Percentiles rank a stretch among this genome's conserved stretches.
phyloP scores from a whole-genome alignment of 2,113 vertebrate species.

The Microcebus murinus region DNA sequence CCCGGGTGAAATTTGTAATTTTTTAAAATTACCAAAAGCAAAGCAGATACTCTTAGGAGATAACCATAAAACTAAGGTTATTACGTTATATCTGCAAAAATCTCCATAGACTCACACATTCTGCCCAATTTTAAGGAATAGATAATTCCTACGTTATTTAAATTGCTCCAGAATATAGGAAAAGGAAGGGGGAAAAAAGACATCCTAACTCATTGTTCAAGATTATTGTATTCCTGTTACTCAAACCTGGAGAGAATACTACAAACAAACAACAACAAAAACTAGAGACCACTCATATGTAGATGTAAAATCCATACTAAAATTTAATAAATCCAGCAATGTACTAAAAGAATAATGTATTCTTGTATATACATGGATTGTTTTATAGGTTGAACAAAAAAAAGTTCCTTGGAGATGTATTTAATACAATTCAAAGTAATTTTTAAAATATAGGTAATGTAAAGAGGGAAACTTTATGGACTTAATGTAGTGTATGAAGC shows the following conservation, averaged over 20 bases:
- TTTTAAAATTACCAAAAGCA: background rate
- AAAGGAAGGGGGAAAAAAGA: background rate
- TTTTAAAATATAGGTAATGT: background rate
- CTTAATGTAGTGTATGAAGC: background rate
- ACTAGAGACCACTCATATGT: background rate
- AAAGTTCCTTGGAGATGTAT: background rate
- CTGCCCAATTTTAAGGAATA: background rate
- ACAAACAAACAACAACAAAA: background rate
- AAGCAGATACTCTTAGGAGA: background rate
- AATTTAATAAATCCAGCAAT: background rate
- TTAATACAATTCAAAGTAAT: conserved; percentile 6
- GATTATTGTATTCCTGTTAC: background rate
- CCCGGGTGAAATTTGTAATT: background rate
- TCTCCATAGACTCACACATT: background rate
- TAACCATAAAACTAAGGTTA: background rate
- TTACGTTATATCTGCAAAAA: background rate
- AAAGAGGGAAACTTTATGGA: background rate
- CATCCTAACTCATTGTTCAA: conserved; percentile 4
- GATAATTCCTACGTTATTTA: background rate
- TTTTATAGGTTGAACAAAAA: background rate
- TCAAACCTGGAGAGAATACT: background rate
- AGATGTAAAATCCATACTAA: background rate
- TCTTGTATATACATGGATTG: background rate
- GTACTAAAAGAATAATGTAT: background rate
- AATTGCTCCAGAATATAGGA: background rate